phyloP scores from a whole-genome alignment of 53 echinoderm and acorn worm species.

The Arbacia lixula region DNA sequence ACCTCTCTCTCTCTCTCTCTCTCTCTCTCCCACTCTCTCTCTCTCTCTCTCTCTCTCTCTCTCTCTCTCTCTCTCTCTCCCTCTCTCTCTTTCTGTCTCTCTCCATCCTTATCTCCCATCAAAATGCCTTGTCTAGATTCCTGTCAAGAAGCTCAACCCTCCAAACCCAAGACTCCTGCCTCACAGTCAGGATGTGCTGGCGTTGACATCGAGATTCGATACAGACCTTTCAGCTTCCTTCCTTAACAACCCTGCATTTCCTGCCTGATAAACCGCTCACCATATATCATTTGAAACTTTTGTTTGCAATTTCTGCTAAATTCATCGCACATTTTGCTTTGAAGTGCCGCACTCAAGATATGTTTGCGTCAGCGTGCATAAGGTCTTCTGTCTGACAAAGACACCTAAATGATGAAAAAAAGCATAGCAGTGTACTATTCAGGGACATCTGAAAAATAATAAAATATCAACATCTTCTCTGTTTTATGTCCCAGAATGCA shows the following conservation, averaged over 20 bases:
- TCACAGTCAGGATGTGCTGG: neutral
- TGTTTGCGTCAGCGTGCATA: too few relatives aligned
- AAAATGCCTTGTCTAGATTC: conserved; percentile 25
- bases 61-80: conserved; percentile 2
- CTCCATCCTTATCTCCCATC: neutral
- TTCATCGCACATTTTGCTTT: too few relatives aligned
- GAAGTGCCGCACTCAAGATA: too few relatives aligned
- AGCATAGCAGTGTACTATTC: too few relatives aligned
- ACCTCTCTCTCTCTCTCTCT: neutral
- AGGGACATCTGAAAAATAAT: too few relatives aligned
- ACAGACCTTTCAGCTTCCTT: neutral
- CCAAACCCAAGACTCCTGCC: too few relatives aligned
- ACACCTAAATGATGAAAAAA: too few relatives aligned
- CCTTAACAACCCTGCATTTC: neutral
- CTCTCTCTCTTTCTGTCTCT: neutral
- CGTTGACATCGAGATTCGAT: neutral
- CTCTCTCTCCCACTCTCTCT: neutral
- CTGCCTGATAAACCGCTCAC: neutral
- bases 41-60: neutral
- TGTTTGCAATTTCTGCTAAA: too few relatives aligned
- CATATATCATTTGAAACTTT: too few relatives aligned
- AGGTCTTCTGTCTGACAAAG: too few relatives aligned
- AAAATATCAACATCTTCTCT: too few relatives aligned
- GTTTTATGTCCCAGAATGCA: too few relatives aligned
- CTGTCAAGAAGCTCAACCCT: neutral